A percentile compares a stretch with the other conserved stretches of the same genome.
phyloP scores from a whole-genome alignment of 2,888 invertebrate species.

The Linhomoeus sp. region DNA sequence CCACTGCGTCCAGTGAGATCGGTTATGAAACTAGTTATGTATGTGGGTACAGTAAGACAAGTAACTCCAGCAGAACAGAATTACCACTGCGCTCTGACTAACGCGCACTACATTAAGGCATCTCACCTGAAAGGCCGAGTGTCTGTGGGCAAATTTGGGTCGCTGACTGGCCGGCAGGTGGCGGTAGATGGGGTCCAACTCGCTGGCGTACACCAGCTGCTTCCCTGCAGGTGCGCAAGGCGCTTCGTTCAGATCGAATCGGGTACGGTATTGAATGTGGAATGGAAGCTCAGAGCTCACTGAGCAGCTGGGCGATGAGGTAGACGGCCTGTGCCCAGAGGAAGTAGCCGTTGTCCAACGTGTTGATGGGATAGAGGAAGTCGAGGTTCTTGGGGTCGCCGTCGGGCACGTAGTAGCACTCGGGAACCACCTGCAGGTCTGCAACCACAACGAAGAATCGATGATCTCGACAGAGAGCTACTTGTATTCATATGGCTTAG shows the following conservation, averaged over 20 bases:
- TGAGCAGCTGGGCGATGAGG: constrained; percentile 66
- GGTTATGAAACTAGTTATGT: no score
- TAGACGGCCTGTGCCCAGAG: constrained; percentile 93
- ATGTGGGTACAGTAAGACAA: no score
- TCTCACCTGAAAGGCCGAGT: constrained; percentile 85
- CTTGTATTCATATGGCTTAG: no score
- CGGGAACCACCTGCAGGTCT: constrained; percentile 66
- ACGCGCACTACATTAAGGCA: no score
- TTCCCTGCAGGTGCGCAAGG: constrained; percentile 12
- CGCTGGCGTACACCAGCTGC: constrained; percentile 48
- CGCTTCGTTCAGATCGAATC: no score
- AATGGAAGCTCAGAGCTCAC: constrained; percentile 18
- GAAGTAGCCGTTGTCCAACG: constrained; percentile 38
- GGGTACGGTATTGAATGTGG: neutral
- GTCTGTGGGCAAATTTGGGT: constrained; percentile 69
- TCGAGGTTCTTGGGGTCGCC: constrained; percentile 48
- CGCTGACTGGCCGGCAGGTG: constrained; percentile 87
- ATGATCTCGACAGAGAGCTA: no score
- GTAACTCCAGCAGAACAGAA: neutral
- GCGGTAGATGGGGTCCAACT: constrained; percentile 79
- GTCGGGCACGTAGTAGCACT: constrained; percentile 65
- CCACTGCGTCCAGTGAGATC: no score
- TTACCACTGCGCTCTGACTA: neutral
- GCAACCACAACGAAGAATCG: neutral
- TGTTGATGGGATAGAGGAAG: constrained; percentile 42